phyloP scores from a whole-genome alignment of 2,797 vertebrate genomes.

The Sebastolobus alascanus region DNA sequence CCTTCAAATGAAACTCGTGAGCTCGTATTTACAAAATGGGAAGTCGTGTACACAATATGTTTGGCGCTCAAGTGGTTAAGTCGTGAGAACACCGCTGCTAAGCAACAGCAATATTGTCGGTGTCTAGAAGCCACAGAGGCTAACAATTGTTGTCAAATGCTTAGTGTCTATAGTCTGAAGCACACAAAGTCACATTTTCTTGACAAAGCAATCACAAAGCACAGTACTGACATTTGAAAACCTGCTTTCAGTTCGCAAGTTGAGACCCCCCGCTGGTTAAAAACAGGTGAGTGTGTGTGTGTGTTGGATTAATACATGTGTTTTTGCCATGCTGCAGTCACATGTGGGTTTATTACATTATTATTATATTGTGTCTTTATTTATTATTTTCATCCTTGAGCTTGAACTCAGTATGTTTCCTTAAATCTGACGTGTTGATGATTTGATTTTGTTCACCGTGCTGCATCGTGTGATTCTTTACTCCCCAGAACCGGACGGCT shows the following conservation, averaged over 20 bases:
- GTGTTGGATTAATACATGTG: neutral
- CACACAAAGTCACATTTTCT: neutral
- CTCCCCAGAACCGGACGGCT: neutral
- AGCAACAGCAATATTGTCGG: too few relatives aligned
- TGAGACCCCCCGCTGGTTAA: accelerated
- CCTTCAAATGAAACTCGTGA: too few relatives aligned
- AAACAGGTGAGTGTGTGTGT: neutral
- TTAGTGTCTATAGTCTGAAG: too few relatives aligned
- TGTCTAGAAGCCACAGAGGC: too few relatives aligned
- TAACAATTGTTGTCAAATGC: neutral
- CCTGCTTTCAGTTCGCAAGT: neutral
- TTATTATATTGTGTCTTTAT: neutral
- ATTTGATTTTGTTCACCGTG: neutral
- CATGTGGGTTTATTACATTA: neutral
- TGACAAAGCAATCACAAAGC: neutral
- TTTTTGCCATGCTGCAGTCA: neutral
- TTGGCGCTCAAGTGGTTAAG: too few relatives aligned
- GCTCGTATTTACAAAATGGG: too few relatives aligned
- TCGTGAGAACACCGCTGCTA: too few relatives aligned
- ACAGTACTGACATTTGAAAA: neutral
- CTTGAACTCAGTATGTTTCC: neutral
- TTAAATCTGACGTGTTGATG: neutral
- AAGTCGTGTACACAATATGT: too few relatives aligned
- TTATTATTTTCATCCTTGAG: neutral
- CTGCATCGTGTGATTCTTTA: neutral